Evolutionary conservation across 2,797 vertebrate genomes (phyloP).

Genomic region (Centroberyx gerrardi): DNA sequence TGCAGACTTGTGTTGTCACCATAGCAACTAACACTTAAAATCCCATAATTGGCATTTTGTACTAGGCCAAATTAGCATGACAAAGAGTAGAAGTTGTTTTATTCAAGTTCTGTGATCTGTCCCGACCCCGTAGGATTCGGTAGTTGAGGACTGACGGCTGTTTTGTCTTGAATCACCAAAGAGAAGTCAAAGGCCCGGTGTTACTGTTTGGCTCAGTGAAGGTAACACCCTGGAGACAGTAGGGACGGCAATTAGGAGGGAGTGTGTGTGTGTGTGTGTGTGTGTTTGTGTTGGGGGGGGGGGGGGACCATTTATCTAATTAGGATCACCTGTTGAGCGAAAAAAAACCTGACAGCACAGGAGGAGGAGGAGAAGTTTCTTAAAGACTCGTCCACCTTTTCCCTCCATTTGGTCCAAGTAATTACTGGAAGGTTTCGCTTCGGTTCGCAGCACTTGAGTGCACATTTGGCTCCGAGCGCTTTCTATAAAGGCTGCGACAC

Average conservation of each 20-base stretch:
- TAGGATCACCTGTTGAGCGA: constrained; percentile 8
- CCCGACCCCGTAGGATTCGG: too few relatives aligned
- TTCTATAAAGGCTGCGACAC: not conserved
- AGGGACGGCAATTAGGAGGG: not conserved
- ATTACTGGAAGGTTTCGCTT: constrained; percentile 25
- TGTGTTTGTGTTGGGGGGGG: not conserved
- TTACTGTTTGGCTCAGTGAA: too few relatives aligned
- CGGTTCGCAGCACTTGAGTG: constrained; percentile 6
- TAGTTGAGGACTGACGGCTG: too few relatives aligned
- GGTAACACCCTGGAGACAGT: too few relatives aligned
- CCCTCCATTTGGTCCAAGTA: not conserved
- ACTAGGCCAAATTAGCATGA: too few relatives aligned
- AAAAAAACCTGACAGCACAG: not conserved
- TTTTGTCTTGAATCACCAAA: too few relatives aligned
- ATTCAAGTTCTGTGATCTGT: too few relatives aligned
- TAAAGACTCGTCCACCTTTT: not conserved
- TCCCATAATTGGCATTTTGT: too few relatives aligned
- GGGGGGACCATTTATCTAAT: constrained; percentile 19
- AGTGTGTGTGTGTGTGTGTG: not conserved
- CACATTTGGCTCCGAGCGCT: constrained; percentile 1
- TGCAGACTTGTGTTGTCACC: too few relatives aligned
- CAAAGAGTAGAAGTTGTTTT: too few relatives aligned
- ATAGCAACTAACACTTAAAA: too few relatives aligned
- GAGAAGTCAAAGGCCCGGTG: too few relatives aligned
- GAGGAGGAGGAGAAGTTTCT: not conserved